phyloP scores from a whole-genome alignment of 1,140 invertebrate genomes.

The Pararge aegeria region DNA sequence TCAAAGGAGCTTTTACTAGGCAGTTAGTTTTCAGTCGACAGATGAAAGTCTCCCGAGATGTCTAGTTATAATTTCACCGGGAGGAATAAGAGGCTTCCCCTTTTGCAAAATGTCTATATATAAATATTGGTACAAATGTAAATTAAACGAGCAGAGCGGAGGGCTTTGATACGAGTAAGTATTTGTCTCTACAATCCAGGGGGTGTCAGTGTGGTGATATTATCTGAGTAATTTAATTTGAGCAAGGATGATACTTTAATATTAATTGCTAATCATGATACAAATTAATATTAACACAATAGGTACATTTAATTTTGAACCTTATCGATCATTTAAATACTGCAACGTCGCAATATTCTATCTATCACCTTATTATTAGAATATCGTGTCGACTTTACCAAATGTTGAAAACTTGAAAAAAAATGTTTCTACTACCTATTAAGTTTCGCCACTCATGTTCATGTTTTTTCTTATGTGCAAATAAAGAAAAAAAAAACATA shows the following conservation, averaged over 20 bases:
- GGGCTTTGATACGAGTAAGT: conserved; percentile 42
- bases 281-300: neutral
- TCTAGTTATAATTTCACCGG: conserved; percentile 21
- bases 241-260: conserved; percentile 10
- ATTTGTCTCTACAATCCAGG: conserved; percentile 39
- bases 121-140: conserved; percentile 37
- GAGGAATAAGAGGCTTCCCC: conserved; percentile 29
- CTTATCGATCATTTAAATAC: neutral
- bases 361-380: no score
- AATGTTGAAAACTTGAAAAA: no score
- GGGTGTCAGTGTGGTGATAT: conserved; percentile 29
- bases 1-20: neutral
- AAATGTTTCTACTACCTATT: no score
- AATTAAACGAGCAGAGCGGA: conserved; percentile 37
- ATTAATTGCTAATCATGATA: neutral
- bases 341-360: no score
- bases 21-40: conserved; percentile 21
- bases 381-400: no score
- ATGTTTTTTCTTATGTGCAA: no score
- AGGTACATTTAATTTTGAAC: neutral
- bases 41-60: conserved; percentile 23
- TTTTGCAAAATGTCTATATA: conserved; percentile 25
- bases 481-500: no score
- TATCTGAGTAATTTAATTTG: conserved; percentile 29
- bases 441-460: no score